Conservation (phyloP, 2,888 invertebrate genomes). For the Serripes groenlandicus region DNA sequence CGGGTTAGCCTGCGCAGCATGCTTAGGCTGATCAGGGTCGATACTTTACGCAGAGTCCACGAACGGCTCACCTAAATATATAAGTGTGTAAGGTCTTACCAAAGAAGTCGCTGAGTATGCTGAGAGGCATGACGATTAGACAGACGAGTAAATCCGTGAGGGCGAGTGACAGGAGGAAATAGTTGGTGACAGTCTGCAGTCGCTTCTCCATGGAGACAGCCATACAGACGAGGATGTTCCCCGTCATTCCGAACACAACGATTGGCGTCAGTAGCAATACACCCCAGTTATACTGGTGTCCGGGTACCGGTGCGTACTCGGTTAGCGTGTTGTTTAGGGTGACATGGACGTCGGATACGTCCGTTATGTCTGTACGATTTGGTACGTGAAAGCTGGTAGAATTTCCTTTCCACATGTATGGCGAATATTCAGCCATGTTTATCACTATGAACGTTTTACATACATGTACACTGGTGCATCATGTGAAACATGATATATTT, state of each 20-base stretch:
- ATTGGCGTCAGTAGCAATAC: slow-evolving; percentile 77
- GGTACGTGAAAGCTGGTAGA: background rate
- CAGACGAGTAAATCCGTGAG: slow-evolving; percentile 97
- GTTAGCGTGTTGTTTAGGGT: background rate
- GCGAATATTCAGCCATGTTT: slow-evolving; percentile 12
- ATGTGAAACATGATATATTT: too few species aligned
- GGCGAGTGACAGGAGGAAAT: slow-evolving; percentile 96
- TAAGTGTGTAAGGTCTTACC: slow-evolving; percentile 89
- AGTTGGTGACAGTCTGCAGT: slow-evolving; percentile 98
- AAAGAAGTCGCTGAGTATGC: slow-evolving; percentile 96
- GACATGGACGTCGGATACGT: slow-evolving; percentile 9
- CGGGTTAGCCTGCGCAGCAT: too few species aligned
- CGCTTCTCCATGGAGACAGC: slow-evolving; percentile 96
- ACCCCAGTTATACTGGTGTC: slow-evolving; percentile 74
- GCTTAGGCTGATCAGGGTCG: too few species aligned
- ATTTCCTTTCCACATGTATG: background rate
- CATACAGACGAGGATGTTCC: slow-evolving; percentile 96
- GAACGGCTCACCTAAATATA: too few species aligned
- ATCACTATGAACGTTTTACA: too few species aligned
- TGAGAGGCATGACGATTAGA: slow-evolving; percentile 97
- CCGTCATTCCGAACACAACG: slow-evolving; percentile 86
- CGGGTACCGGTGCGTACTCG: background rate
- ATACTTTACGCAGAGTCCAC: too few species aligned
- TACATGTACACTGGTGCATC: too few species aligned
- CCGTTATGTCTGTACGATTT: background rate